Base-by-base conservation (phyloP, 2,797 vertebrate species). In the Glyptemys insculpta region DNA sequence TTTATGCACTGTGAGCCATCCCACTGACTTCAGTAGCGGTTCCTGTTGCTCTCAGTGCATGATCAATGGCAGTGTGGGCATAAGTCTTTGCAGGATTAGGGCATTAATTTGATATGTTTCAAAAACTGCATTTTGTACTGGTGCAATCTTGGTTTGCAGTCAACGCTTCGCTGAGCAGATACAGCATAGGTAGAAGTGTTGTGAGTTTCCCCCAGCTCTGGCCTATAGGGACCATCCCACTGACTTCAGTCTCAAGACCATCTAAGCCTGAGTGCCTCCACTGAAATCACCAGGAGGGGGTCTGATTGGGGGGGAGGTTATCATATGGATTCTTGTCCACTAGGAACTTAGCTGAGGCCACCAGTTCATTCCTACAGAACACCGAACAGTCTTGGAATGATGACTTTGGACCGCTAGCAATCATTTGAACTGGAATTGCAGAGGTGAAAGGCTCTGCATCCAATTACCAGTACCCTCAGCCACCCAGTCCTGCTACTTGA, bases 321-420 rank as follows among this genome's bases (percentile, higher is more conserved):
- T 68, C 18, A 19, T 10, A 21, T 19, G 65, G 65, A 37, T 68
- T 7, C n/a, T 68, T n/a, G 18, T 37, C 16, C 0, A 0, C 65
- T 62, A 89, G 74, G 81, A 92, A 86, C 59, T 82, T 9, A 3
- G 81, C 11, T 23, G 79, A 84, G 1, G 5, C 1, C 47, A 91
- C n/a, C 31, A 44, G 12, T 85, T 85, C 6, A 25, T 95, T 79
- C n/a, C 27, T 8, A 56, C 47, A 82, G 85, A 31, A 89, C 92
- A 72, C 1, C 1, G 16, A 54, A 92, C 19, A 83, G 86, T 80
- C 80, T 52, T 74, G 65, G 37, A 92, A 84, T 27, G 9, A 1
- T 16, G 83, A 44, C 1, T 80, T 44, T 79, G 53, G 53, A 79
- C 14, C 80, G 12, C 47, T 83, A 27, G 65, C 29, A 90, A 56